A percentile compares a stretch with the other conserved stretches of the same genome.
phyloP scores from a whole-genome alignment of 2,888 invertebrate species.

The Helobdella robusta region DNA sequence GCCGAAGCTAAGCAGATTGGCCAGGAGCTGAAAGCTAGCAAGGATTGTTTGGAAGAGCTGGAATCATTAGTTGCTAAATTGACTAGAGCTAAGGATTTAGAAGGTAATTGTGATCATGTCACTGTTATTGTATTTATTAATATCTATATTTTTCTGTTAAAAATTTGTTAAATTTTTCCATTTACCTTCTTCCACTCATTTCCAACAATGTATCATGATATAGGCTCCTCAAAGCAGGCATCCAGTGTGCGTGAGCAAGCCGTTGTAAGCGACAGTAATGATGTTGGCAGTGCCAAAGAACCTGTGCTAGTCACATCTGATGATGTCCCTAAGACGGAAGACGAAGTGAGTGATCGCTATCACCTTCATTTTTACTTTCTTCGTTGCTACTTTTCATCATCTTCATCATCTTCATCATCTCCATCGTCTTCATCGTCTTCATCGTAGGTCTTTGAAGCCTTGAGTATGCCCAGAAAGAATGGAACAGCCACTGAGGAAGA shows the following conservation, averaged over 20 bases:
- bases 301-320: too few relatives aligned
- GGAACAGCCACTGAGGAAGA: not conserved
- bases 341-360: too few relatives aligned
- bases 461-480: not conserved
- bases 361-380: not conserved
- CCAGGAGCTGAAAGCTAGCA: slow-evolving; percentile 11
- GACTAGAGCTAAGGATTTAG: too few relatives aligned
- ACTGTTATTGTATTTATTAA: not conserved
- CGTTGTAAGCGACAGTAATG: too few relatives aligned
- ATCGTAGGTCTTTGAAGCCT: not conserved
- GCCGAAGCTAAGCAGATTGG: not conserved
- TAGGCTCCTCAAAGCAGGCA: too few relatives aligned
- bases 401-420: not conserved
- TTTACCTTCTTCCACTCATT: too few relatives aligned
- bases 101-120: too few relatives aligned
- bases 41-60: slow-evolving; percentile 17
- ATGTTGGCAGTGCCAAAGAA: too few relatives aligned
- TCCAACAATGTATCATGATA: too few relatives aligned
- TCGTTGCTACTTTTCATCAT: not conserved
- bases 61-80: not conserved
- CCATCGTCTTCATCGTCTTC: not conserved
- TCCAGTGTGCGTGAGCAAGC: too few relatives aligned
- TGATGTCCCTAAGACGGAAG: too few relatives aligned
- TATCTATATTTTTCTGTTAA: not conserved
- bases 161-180: not conserved